These are phyloP conservation scores for Macrophya alboannulata DNA, from an alignment of 2,888 invertebrate species.

Conservation along the genomic window DNA sequence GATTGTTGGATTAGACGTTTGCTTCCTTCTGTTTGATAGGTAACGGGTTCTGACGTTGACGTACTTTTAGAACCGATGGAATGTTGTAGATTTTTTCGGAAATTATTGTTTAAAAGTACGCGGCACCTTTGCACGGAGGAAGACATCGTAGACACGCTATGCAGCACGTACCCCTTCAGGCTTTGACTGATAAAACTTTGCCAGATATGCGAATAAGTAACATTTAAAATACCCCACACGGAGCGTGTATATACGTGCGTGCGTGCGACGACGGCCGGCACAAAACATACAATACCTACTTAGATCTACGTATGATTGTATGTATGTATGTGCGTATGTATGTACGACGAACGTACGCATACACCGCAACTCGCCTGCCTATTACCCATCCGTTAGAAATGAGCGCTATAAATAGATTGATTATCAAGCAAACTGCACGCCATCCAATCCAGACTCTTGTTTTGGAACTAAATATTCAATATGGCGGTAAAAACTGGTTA, in stretches of 20 bases:
- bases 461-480: neutral
- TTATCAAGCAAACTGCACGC: constrained; percentile 7
- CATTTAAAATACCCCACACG: neutral
- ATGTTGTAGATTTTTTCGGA: constrained; percentile 24
- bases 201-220: constrained; percentile 15
- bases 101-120: constrained; percentile 25
- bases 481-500: constrained; percentile 31
- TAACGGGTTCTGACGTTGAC: neutral
- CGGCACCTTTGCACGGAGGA: constrained; percentile 45
- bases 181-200: constrained; percentile 20
- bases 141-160: constrained; percentile 36
- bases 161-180: constrained; percentile 7
- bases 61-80: neutral
- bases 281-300: neutral
- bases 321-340: neutral
- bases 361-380: neutral
- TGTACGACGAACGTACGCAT: neutral
- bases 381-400: neutral
- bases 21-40: neutral
- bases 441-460: constrained; percentile 13
- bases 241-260: neutral
- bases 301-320: neutral
- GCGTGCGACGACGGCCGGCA: constrained; percentile 9
- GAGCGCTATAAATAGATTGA: constrained; percentile 35
- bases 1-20: constrained; percentile 15